Evolutionary conservation across 53 echinoderm and acorn worm genomes (phyloP), one percentile per base, ranked within the genome.

Genomic region (Echinometra lucunter): DNA sequence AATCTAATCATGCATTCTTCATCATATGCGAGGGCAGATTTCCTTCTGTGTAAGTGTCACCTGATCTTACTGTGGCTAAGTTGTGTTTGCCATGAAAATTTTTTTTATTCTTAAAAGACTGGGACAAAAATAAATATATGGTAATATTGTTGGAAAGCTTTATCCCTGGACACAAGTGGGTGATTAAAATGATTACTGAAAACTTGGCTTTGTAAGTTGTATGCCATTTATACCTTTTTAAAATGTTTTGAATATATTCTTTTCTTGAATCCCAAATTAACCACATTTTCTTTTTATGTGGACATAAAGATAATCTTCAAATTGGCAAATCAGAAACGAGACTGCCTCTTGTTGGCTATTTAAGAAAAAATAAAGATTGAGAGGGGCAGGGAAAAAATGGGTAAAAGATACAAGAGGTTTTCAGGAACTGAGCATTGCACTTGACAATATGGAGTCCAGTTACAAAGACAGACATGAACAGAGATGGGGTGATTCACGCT

Each of bases 401-500:
- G 69, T 30, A 91, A 45, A 7, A 45, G 92, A 92, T 92, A 92
- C 74, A 92, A 92, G 92, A 72, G 74, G 45, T 78, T 78, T 57
- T 45, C 57, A 92, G 53, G 74, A 53, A 75, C 8, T 37, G 92
- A 92, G 56, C 92, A 55, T 17, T 78, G 92, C 78, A 92, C 92
- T 92, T 92, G 92, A 92, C 92, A 92, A 92, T 92, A 45, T 32
- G 92, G 92, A 30, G 57, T 92, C 92, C 11, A 19, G 80, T 92
- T 92, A 44, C 92, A 80, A 10, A 75, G 92, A 92, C 80, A 53
- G 44, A 78, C 78, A 92, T 32, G 78, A 78, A 74, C 19, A 28
- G 44, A 85, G 94, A 83, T 83, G 38, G 38, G 82, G 94, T 94
- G 94, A 94, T 94, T 94, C 94, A 94, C 44, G 94, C 40, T 37